Conservation (phyloP, 37 sponge, comb jelly and placozoan genomes). For the Spongia lamella region DNA sequence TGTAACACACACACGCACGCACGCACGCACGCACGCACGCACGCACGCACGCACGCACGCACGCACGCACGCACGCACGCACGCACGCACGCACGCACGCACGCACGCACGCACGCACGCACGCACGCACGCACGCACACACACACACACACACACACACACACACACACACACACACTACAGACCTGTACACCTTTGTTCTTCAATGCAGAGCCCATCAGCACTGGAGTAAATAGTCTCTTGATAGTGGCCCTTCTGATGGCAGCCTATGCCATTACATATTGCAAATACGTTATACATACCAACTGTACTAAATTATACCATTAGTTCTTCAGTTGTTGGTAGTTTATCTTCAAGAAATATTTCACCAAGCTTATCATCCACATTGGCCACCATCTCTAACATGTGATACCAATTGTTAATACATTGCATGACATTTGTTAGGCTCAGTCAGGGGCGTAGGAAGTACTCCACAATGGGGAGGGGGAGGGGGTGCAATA, state of each 20-base stretch:
- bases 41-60: too few relatives aligned
- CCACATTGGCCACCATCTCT: constrained; percentile 91
- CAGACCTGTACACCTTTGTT: constrained; percentile 93
- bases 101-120: too few relatives aligned
- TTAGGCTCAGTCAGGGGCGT: too few relatives aligned
- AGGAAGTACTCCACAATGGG: background rate
- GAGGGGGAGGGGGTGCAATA: background rate
- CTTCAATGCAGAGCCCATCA: constrained; percentile 96
- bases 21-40: too few relatives aligned
- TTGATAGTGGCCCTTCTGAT: constrained; percentile 76
- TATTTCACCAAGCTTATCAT: constrained; percentile 87
- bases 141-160: too few relatives aligned
- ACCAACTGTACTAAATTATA: constrained; percentile 7
- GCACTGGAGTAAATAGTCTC: constrained; percentile 89
- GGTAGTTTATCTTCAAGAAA: constrained; percentile 75
- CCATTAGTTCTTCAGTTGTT: constrained; percentile 62
- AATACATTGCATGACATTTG: too few relatives aligned
- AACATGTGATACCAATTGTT: background rate
- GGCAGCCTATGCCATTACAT: constrained; percentile 50
- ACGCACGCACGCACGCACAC: too few relatives aligned
- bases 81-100: too few relatives aligned
- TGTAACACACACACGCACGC: too few relatives aligned
- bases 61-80: too few relatives aligned
- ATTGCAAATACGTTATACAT: background rate
- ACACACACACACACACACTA: background rate